Conservation (phyloP, 2,888 invertebrate species). For the Melangyna quadrimaculata region DNA sequence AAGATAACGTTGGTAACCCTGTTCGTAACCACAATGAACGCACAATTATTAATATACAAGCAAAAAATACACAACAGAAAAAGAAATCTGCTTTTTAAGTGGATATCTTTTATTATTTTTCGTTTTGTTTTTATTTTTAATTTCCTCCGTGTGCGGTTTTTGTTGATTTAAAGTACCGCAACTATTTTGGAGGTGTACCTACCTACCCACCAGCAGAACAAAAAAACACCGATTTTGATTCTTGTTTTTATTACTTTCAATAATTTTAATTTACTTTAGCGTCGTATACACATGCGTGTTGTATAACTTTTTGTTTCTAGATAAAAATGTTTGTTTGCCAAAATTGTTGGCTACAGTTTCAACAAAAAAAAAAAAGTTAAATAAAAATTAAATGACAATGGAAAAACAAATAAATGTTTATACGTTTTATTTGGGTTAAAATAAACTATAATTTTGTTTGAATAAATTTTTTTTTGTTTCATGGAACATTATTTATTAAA, state of each 20-base stretch:
- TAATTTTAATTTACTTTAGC: conserved; percentile 44
- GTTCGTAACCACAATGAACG: neutral
- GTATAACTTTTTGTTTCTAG: neutral
- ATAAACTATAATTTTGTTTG: conserved; percentile 39
- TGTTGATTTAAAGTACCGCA: conserved; percentile 58
- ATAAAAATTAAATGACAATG: conserved; percentile 57
- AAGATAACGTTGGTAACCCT: neutral
- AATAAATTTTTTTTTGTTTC: neutral
- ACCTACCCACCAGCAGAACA: conserved; percentile 17
- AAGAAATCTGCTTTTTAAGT: conserved; percentile 4
- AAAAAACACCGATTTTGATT: neutral
- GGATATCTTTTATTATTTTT: conserved; percentile 3
- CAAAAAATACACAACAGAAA: conserved; percentile 36
- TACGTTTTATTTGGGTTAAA: conserved; percentile 61
- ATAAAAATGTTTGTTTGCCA: conserved; percentile 32
- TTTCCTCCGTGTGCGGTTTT: conserved; percentile 14
- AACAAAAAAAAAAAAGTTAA: neutral
- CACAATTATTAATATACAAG: conserved; percentile 25
- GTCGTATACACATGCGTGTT: conserved; percentile 28
- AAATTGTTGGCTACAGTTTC: neutral
- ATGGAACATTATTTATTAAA: neutral
- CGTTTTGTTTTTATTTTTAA: neutral
- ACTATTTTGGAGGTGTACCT: conserved; percentile 47
- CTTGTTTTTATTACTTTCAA: conserved; percentile 25
- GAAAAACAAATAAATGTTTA: conserved; percentile 59